A percentile compares a stretch with the other conserved stretches of the same genome.
These are phyloP conservation scores for Caenorhabditis remanei DNA, from an alignment of 1,140 invertebrate genomes.

Conservation along the genomic window DNA sequence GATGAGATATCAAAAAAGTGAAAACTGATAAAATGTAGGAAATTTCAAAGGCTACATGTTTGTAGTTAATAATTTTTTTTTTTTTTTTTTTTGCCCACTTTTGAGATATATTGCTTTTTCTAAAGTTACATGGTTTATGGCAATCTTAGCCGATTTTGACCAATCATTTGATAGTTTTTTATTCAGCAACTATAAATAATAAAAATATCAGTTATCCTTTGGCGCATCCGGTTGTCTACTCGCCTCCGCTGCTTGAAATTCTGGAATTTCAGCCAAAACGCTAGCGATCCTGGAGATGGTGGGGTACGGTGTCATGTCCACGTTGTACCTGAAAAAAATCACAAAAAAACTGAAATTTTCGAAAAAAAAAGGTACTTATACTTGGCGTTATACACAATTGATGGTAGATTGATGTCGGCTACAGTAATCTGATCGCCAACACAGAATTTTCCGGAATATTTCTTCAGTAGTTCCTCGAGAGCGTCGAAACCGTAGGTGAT, in stretches of 20 bases:
- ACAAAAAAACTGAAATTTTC: neutral
- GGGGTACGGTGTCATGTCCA: constrained; percentile 25
- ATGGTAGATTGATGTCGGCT: constrained; percentile 1
- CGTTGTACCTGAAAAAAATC: constrained; percentile 1
- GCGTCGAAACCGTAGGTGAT: neutral
- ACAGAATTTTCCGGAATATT: constrained; percentile 28
- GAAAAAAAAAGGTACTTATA: neutral
- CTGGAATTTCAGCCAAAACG: neutral
- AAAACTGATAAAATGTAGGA: too few species aligned
- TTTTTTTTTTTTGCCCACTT: too few species aligned
- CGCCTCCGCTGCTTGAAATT: constrained; percentile 7
- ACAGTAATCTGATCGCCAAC: constrained; percentile 27
- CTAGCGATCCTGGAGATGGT: neutral
- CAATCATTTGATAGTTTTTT: too few species aligned
- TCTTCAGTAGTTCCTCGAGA: constrained; percentile 22
- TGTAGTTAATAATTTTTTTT: too few species aligned
- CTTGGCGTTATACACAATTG: constrained; percentile 26
- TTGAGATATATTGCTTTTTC: too few species aligned
- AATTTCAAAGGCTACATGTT: too few species aligned
- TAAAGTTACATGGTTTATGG: too few species aligned
- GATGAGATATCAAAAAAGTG: too few species aligned
- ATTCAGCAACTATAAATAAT: too few species aligned
- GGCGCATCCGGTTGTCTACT: neutral
- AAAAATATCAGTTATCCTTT: neutral
- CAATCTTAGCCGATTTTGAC: too few species aligned